A percentile compares a stretch with the other conserved stretches of the same genome.
These are phyloP conservation scores for Oreochromis niloticus DNA, from an alignment of 2,113 vertebrate genomes.

Conservation along the genomic window DNA sequence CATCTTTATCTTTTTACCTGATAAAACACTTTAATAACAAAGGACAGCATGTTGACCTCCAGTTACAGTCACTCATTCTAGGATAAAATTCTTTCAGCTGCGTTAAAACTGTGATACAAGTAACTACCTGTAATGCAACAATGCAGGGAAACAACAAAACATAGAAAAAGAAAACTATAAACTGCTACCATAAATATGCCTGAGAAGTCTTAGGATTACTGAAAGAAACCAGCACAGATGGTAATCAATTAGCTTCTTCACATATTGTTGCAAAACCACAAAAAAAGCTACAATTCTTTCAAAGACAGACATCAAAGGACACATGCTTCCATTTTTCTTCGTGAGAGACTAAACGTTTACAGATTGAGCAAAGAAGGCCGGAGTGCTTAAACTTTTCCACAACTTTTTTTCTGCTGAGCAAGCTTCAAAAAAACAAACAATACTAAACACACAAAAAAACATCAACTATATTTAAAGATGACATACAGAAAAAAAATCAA, in stretches of 20 bases:
- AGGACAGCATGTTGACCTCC: background rate
- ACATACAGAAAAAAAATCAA: background rate
- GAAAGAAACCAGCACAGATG: background rate
- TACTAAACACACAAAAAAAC: background rate
- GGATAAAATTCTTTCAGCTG: background rate
- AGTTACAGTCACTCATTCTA: background rate
- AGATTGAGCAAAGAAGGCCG: background rate
- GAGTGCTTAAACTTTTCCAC: background rate
- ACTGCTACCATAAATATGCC: background rate
- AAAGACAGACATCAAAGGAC: background rate
- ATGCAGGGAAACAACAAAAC: background rate
- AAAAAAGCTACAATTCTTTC: background rate
- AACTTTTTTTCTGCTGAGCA: background rate
- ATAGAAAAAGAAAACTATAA: background rate
- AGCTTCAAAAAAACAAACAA: background rate
- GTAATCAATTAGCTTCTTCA: background rate
- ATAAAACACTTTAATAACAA: background rate
- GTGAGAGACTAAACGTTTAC: background rate
- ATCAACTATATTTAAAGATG: background rate
- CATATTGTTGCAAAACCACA: background rate
- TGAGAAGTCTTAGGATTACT: background rate
- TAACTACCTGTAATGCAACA: background rate
- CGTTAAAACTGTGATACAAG: background rate
- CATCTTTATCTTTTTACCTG: background rate
- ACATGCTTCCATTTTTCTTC: background rate